phyloP scores from a whole-genome alignment of 1,140 invertebrate species.

The Drosophila malerkotliana region DNA sequence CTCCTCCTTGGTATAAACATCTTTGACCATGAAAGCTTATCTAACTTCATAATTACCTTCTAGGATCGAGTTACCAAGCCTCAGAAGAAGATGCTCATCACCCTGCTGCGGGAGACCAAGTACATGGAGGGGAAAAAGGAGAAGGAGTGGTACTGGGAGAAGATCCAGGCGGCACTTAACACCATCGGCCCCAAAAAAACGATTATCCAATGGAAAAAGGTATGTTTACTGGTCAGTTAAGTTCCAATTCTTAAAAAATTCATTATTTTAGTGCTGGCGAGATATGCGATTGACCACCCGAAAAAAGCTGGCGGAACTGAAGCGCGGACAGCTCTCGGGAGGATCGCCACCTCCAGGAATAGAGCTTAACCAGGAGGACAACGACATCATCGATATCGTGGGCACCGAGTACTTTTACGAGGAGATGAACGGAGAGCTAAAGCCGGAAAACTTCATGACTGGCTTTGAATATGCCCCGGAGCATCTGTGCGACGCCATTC shows the following conservation, averaged over 20 bases:
- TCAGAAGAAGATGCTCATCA: slow-evolving; percentile 82
- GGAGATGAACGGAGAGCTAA: slow-evolving; percentile 81
- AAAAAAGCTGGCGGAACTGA: slow-evolving; percentile 77
- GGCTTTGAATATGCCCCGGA: slow-evolving; percentile 80
- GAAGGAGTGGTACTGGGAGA: slow-evolving; percentile 83
- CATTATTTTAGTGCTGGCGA: slow-evolving; percentile 70
- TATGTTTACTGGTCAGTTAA: slow-evolving; percentile 5
- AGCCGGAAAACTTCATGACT: slow-evolving; percentile 80
- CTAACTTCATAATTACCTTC: background rate
- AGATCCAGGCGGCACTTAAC: slow-evolving; percentile 79
- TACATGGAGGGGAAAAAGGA: slow-evolving; percentile 83
- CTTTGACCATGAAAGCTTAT: background rate
- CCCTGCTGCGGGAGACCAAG: slow-evolving; percentile 78
- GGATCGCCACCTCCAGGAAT: slow-evolving; percentile 79
- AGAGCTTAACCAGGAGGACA: slow-evolving; percentile 80
- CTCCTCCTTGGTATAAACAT: background rate
- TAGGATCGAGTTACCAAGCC: slow-evolving; percentile 83
- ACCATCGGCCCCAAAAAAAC: slow-evolving; percentile 82
- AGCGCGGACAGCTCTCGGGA: slow-evolving; percentile 77
- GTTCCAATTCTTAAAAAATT: background rate
- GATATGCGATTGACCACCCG: slow-evolving; percentile 80
- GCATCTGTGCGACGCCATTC: slow-evolving; percentile 80
- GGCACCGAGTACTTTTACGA: slow-evolving; percentile 82
- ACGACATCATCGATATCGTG: slow-evolving; percentile 81
- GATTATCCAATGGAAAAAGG: slow-evolving; percentile 83